Evolutionary conservation across 2,888 invertebrate species (phyloP).

Genomic region (Lithophane socia): DNA sequence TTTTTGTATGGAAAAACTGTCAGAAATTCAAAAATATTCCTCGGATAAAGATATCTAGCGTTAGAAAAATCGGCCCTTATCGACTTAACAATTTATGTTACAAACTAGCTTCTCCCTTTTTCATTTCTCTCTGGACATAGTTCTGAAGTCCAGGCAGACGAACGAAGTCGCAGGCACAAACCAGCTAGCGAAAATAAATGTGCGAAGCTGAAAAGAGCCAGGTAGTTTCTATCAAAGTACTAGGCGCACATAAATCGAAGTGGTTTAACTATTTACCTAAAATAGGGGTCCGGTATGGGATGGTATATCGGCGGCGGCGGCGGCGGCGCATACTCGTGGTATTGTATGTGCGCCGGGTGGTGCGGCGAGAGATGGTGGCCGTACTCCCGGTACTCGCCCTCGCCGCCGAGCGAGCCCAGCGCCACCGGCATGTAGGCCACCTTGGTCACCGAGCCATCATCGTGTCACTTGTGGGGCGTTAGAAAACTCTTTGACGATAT

Average conservation of each 20-base stretch:
- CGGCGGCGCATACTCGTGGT: slow-evolving; percentile 91
- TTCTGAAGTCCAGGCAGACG: neutral
- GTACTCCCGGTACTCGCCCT: slow-evolving; percentile 91
- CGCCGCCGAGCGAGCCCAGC: slow-evolving; percentile 92
- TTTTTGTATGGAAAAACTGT: no score
- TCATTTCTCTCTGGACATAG: neutral
- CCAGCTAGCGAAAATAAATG: no score
- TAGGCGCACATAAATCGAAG: slow-evolving; percentile 42
- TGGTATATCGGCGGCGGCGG: slow-evolving; percentile 88
- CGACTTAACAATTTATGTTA: no score
- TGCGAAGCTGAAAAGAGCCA: neutral
- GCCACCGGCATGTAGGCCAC: slow-evolving; percentile 92
- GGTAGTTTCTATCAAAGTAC: slow-evolving; percentile 6
- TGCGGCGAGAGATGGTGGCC: slow-evolving; percentile 88
- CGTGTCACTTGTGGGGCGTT: slow-evolving; percentile 59
- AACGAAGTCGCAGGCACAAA: neutral
- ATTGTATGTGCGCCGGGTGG: slow-evolving; percentile 82
- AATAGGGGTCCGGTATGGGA: slow-evolving; percentile 85
- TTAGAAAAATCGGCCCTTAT: no score
- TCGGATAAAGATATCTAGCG: no score
- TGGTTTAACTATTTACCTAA: slow-evolving; percentile 78
- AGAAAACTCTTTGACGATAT: slow-evolving; percentile 54
- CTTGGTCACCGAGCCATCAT: slow-evolving; percentile 91
- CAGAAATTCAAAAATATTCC: no score
- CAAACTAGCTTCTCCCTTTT: no score